phyloP scores from a whole-genome alignment of 1,140 invertebrate genomes.

The Stegodyphus mimosarum region DNA sequence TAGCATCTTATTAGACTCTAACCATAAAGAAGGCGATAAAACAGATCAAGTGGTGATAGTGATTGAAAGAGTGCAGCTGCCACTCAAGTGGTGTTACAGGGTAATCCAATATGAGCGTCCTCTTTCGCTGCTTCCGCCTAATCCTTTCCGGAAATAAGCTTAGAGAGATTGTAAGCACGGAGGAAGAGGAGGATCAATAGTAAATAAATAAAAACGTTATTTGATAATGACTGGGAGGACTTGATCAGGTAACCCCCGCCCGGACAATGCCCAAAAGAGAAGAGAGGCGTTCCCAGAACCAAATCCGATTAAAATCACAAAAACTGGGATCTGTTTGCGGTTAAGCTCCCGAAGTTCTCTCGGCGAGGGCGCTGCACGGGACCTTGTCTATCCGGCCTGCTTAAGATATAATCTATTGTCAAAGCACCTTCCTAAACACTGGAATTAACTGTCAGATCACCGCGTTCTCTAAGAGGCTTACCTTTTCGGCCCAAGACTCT shows the following conservation, averaged over 20 bases:
- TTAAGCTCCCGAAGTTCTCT: slow-evolving; percentile 44
- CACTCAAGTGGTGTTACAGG: slow-evolving; percentile 56
- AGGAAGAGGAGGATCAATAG: slow-evolving; percentile 52
- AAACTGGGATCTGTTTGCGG: slow-evolving; percentile 61
- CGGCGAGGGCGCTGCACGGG: slow-evolving; percentile 36
- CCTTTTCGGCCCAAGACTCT: slow-evolving; percentile 58
- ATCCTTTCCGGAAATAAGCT: slow-evolving; percentile 61
- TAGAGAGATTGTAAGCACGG: slow-evolving; percentile 47
- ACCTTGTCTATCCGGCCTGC: slow-evolving; percentile 53
- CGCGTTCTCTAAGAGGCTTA: slow-evolving; percentile 59
- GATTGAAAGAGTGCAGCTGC: slow-evolving; percentile 39
- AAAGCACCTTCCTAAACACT: slow-evolving; percentile 60
- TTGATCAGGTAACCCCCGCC: slow-evolving; percentile 58
- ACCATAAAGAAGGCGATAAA: slow-evolving; percentile 35
- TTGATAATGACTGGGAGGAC: slow-evolving; percentile 61
- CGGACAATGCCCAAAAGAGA: slow-evolving; percentile 56
- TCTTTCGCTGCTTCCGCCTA: slow-evolving; percentile 41
- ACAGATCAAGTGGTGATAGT: slow-evolving; percentile 58
- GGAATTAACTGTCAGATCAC: slow-evolving; percentile 62
- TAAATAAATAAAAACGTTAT: slow-evolving; percentile 62
- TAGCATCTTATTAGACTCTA: slow-evolving; percentile 39
- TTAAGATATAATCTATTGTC: slow-evolving; percentile 62
- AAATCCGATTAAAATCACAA: slow-evolving; percentile 62
- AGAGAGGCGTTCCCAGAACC: slow-evolving; percentile 54
- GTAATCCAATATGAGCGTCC: slow-evolving; percentile 61